Conservation (phyloP, 2,888 invertebrate species). For the Andrena bicolor region DNA sequence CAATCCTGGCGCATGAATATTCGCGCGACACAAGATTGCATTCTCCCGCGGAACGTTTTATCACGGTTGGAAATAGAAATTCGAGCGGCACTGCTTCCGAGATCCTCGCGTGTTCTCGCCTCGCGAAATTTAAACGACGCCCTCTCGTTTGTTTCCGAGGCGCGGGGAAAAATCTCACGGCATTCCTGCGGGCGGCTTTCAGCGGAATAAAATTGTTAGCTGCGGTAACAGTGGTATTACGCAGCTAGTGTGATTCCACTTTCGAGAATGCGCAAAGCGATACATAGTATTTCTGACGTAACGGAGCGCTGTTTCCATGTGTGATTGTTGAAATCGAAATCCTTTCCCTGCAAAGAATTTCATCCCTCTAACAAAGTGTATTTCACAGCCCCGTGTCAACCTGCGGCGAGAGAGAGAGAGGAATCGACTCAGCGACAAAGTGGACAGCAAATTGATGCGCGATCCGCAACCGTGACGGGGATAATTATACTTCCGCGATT, state of each 20-base stretch:
- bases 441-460: neutral
- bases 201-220: no score
- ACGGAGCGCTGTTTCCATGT: no score
- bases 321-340: neutral
- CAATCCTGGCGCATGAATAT: slow-evolving; percentile 19
- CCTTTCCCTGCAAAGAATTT: neutral
- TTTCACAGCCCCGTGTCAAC: neutral
- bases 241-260: neutral
- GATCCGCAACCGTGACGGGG: neutral
- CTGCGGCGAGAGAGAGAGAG: neutral
- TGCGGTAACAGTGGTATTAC: no score
- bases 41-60: neutral
- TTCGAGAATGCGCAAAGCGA: neutral
- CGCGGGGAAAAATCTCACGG: neutral
- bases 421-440: neutral
- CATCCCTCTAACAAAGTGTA: neutral
- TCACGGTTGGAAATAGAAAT: slow-evolving; percentile 10
- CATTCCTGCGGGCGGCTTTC: neutral
- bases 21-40: slow-evolving; percentile 10
- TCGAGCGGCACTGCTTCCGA: neutral
- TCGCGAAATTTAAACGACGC: slow-evolving; percentile 2
- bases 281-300: no score
- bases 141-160: neutral
- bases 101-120: neutral
- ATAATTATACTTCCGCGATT: slow-evolving; percentile 21